Evolutionary conservation across 2,113 vertebrate genomes (phyloP).

Genomic region (Gasterosteus aculeatus): DNA sequence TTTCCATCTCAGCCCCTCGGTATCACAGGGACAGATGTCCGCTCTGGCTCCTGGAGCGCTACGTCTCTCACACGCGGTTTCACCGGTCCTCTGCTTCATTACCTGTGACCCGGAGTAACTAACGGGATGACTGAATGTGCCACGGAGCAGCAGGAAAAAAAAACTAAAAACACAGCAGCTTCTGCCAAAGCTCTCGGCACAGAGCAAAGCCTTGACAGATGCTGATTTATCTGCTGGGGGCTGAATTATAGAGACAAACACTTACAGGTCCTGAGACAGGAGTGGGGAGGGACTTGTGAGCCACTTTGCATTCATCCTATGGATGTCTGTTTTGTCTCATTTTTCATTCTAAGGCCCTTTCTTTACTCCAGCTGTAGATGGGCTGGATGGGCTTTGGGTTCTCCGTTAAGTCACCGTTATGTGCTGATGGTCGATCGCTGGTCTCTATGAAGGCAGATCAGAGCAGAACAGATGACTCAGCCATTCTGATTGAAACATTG

Average conservation of each 20-base stretch:
- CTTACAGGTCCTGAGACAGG: conserved; percentile 32
- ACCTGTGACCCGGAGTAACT: conserved; percentile 64
- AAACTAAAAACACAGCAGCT: conserved; percentile 4
- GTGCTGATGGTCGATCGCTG: not conserved
- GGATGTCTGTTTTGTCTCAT: not conserved
- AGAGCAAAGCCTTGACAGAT: conserved; percentile 57
- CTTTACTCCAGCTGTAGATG: not conserved
- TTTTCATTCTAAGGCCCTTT: not conserved
- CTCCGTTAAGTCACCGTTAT: not conserved
- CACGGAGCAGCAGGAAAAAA: conserved; percentile 37
- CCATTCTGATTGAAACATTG: not conserved
- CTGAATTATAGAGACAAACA: conserved; percentile 62
- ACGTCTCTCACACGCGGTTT: conserved; percentile 39
- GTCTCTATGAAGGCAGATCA: not conserved
- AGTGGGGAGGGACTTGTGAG: conserved; percentile 8
- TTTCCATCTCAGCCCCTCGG: conserved; percentile 27
- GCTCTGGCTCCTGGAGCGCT: conserved; percentile 38
- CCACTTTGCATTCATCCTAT: not conserved
- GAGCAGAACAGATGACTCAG: not conserved
- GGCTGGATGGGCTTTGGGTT: not conserved
- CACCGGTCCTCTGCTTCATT: conserved; percentile 58
- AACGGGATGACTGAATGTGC: conserved; percentile 57
- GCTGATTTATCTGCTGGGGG: conserved; percentile 62
- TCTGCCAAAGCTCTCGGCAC: conserved; percentile 55
- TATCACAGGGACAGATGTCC: conserved; percentile 59